phyloP scores from a whole-genome alignment of 1,140 invertebrate species.

The Apolygus lucorum region DNA sequence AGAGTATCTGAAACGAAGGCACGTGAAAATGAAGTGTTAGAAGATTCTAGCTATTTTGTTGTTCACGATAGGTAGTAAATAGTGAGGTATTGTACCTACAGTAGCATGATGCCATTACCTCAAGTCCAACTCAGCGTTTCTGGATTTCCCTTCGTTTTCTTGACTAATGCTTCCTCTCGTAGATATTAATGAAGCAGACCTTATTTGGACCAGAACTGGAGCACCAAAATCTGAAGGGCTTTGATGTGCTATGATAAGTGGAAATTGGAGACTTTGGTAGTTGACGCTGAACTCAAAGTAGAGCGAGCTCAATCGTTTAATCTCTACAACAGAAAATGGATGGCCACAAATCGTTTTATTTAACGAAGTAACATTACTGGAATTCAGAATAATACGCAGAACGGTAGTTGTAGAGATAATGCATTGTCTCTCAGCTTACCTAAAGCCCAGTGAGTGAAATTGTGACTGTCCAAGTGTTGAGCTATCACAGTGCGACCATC shows the following conservation, averaged over 20 bases:
- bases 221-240: slow-evolving; percentile 48
- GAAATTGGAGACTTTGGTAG: slow-evolving; percentile 44
- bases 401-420: no score
- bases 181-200: slow-evolving; percentile 32
- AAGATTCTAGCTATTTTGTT: no score
- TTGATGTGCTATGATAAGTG: slow-evolving; percentile 41
- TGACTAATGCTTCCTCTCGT: slow-evolving; percentile 34
- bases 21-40: neutral
- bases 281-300: slow-evolving; percentile 46
- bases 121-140: slow-evolving; percentile 49
- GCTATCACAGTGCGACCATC: slow-evolving; percentile 50
- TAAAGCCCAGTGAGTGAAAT: no score
- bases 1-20: slow-evolving; percentile 43
- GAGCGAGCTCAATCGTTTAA: slow-evolving; percentile 39
- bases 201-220: slow-evolving; percentile 38
- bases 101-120: slow-evolving; percentile 39
- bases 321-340: slow-evolving; percentile 37
- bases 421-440: no score
- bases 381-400: no score
- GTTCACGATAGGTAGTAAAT: no score
- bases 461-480: slow-evolving; percentile 48
- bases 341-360: neutral
- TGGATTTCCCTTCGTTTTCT: slow-evolving; percentile 37
- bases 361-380: neutral
- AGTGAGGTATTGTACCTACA: slow-evolving; percentile 11